Evolutionary conservation across 2,797 vertebrate species (phyloP), one percentile per base, ranked within the genome.

Genomic region (Hybognathus amarus): DNA sequence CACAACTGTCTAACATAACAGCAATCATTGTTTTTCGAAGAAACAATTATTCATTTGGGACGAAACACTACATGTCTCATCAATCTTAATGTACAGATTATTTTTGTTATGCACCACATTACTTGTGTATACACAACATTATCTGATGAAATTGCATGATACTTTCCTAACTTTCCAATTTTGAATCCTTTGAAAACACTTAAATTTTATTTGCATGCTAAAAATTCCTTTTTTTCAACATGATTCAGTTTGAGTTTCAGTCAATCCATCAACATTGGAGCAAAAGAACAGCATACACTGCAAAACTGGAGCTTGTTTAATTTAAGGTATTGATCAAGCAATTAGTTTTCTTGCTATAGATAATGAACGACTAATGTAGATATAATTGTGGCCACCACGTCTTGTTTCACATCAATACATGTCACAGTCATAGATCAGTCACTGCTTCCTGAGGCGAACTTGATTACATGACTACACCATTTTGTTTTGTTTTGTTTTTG

Each of bases 351-450:
- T 86, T 85, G 74, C 73, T 66, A 68, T 78, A 77, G 75, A 79
- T 85, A 87, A 89, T 84, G 71, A 84, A 80, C 68, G 61, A 83
- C 77, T 81, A 84, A 83, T 80, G 82, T 84, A 85, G 84, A 84
- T 87, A 83, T 79, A 81, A 88, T 79, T 82, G 68, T 79, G 77
- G 45, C 56, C 76, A 59, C 73, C 78, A 69, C 69, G 68, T 84
- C 77, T 75, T 66, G 70, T 83, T 85, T 80, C 66, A 75, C 80
- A 88, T 87, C 84, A 71, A 86, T 88, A 85, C 17, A 33, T 47
- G 30, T 82, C 81, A 24, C 64, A 52, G 52, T 20, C 76, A 74
- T 71, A 75, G 75, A 80, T 80, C 85, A 59, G 38, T 86, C 80
- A 52, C 50, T 54, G n/a, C 74, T 24, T 83, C 17, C 73, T 69